Evolutionary conservation across 2,888 invertebrate genomes (phyloP).

Genomic region (Cantharis rufa): DNA sequence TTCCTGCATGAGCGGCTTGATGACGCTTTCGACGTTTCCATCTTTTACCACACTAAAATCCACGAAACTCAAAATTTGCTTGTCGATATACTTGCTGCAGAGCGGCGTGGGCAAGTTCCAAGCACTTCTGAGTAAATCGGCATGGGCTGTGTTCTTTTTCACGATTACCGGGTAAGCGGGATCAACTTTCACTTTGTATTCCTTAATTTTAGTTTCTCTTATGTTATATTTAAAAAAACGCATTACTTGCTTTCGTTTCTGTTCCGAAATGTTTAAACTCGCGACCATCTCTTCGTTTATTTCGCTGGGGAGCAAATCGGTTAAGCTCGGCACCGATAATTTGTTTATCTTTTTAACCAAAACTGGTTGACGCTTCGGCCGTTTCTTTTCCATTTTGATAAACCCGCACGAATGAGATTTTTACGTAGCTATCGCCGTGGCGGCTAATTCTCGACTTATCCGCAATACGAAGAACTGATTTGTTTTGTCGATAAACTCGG

Average conservation of each 20-base stretch:
- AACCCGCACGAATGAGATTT: not conserved
- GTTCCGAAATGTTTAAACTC: not conserved
- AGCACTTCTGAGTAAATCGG: constrained; percentile 62
- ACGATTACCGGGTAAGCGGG: constrained; percentile 48
- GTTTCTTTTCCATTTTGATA: not conserved
- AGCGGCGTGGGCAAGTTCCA: constrained; percentile 63
- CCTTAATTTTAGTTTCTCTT: not conserved
- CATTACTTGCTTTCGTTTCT: not conserved
- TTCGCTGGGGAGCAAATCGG: not conserved
- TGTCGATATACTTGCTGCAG: constrained; percentile 66
- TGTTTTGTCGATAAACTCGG: not conserved
- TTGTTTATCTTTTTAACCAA: not conserved
- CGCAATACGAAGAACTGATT: not conserved
- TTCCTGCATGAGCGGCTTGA: constrained; percentile 61
- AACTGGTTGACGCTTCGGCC: not conserved
- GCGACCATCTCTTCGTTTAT: not conserved
- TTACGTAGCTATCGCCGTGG: not conserved
- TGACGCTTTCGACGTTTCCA: constrained; percentile 60
- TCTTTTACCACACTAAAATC: constrained; percentile 62
- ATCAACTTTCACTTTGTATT: constrained; percentile 31
- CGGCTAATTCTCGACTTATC: not conserved
- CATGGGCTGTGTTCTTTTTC: constrained; percentile 44
- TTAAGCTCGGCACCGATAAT: not conserved
- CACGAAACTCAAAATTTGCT: constrained; percentile 61
- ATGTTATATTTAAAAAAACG: not conserved